Evolutionary conservation across 2,888 invertebrate species (phyloP), one percentile per base, ranked within the genome.

Genomic region (Melinopterus prodromus): DNA sequence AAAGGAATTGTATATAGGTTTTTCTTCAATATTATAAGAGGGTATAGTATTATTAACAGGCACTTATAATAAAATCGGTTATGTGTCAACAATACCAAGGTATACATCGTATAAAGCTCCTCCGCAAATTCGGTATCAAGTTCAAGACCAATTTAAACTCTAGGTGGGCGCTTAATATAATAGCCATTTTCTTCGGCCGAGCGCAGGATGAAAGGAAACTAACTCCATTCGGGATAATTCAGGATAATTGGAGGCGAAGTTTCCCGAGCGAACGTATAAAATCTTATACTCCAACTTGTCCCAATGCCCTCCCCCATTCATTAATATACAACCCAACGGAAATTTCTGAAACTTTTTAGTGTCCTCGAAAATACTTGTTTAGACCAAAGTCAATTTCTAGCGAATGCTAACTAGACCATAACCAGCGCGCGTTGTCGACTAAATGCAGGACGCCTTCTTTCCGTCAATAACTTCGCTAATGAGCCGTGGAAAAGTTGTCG

Each of bases 401-500:
- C 12, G 53, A 53, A 53, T 53, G 53, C 53, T 53, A 53, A 53
- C 53, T 53, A 53, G 53, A 53, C 53, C 53, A 53, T 53, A 53
- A 1, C 53, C 53, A 53, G 53, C 53, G 53, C 53, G 53, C 12
- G 53, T 53, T 53, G 7, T 7, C 9, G 53, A 53, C 53, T 53
- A 53, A 53, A 53, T 53, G 53, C 53, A 53, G 1, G 53, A 53
- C 53, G 53, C 9, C 5, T 53, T 53, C 53, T 53, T 12, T 53
- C 53, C 7, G 53, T 53, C 53, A 53, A 53, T 53, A 53, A 53
- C 53, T 53, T 53, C 53, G 7, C 53, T 53, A 53, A 53, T 53
- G 53, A 53, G 53, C 53, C 53, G 53, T 53, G 53, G 53, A 53
- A 53, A 53, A 53, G 53, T 53, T 53, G 53, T 53, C 53, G 53